A percentile compares a stretch with the other conserved stretches of the same genome.
Conservation (phyloP, 2,888 invertebrate species). For the Leptinotarsa tumamoca region DNA sequence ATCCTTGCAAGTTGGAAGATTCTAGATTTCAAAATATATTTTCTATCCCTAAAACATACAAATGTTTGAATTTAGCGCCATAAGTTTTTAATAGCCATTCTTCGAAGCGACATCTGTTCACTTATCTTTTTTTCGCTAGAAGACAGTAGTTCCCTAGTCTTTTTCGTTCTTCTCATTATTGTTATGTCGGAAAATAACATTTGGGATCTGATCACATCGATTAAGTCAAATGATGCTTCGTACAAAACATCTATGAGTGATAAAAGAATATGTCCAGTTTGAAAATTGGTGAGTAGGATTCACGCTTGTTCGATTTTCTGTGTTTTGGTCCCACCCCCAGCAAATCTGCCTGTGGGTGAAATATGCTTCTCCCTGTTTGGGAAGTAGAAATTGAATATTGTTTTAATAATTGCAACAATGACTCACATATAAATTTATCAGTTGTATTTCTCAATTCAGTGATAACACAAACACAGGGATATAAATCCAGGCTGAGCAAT, state of each 20-base stretch:
- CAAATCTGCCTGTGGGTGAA: constrained; percentile 48
- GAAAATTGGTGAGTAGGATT: constrained; percentile 70
- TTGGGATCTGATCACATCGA: constrained; percentile 47
- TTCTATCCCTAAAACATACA: not conserved
- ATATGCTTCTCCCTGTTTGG: constrained; percentile 39
- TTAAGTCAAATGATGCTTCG: constrained; percentile 55
- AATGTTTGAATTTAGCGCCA: constrained; percentile 31
- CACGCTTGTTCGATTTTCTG: constrained; percentile 31
- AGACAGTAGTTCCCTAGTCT: not conserved
- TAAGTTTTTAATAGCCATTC: constrained; percentile 31
- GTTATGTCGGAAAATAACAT: constrained; percentile 53
- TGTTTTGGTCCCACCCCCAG: constrained; percentile 63
- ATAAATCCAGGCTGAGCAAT: not conserved
- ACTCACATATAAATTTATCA: constrained; percentile 4
- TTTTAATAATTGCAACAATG: constrained; percentile 27
- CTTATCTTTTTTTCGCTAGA: not conserved
- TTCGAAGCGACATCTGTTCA: constrained; percentile 36
- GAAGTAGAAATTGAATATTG: constrained; percentile 28
- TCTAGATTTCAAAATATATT: too few relatives aligned
- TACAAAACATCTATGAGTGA: constrained; percentile 60
- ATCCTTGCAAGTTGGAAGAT: too few relatives aligned
- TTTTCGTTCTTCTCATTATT: constrained; percentile 35
- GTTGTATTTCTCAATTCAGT: not conserved
- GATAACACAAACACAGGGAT: not conserved
- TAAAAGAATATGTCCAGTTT: constrained; percentile 73